Base-by-base conservation (phyloP, 2,113 vertebrate genomes). In the Lophotis ruficrista region DNA sequence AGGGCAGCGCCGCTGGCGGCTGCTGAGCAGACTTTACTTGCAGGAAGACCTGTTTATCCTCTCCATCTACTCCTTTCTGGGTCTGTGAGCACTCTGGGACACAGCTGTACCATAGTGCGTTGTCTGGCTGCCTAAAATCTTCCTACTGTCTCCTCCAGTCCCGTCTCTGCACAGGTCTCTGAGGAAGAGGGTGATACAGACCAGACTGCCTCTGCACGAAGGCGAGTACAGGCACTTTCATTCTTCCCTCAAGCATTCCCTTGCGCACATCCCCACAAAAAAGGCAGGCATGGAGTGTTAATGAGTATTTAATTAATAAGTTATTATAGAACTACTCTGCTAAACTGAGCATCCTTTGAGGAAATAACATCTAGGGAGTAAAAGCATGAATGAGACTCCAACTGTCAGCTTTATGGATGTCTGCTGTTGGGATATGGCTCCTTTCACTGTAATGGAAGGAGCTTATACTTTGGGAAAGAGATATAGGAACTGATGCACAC, bases 361-460 rank as follows among this genome's bases (percentile, higher is more conserved):
- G 79, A 75, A 82, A 57, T n/a, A 48, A 53, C 56, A 92, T 24
- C 30, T 37, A 72, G 69, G 35, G 69, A 91, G 76, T 35, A 71
- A 86, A 93, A 71, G 33, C 35, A 57, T 25, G 53, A 93, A 60
- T 64, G 65, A 85, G 87, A 41, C 50, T 68, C 84, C 73, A 73
- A 64, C 62, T 76, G 86, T 15, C 62, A 71, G 78, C 77, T 93
- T 84, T 84, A 79, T 75, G 45, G 73, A 35, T 76, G 53, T 72
- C 61, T 94, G 84, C 77, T 84, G 61, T 56, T 45, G 65, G 89
- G 87, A 47, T 87, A 75, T 4, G 38, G 70, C 87, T 96, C 69
- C 93, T 89, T 89, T 73, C 79, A 81, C 83, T 79, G 93, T 78
- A 64, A 81, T 91, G 61, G 79, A 91, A 87, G 84, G 31, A 83